Evolutionary conservation across 2,797 vertebrate genomes (phyloP).

Genomic region (Antennarius maculatus): DNA sequence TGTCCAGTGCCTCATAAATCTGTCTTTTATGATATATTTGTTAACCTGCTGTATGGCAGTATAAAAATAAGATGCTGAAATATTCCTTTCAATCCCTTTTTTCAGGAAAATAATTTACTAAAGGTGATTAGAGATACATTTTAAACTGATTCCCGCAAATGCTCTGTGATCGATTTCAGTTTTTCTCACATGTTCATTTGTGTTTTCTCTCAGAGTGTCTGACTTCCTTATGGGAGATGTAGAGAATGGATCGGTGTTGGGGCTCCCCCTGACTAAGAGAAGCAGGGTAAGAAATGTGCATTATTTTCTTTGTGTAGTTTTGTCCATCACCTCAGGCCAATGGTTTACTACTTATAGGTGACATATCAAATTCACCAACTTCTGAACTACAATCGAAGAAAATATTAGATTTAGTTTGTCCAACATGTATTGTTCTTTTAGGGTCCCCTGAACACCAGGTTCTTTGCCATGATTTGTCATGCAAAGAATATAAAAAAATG

Average conservation of each 20-base stretch:
- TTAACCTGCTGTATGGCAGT: not conserved
- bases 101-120: not conserved
- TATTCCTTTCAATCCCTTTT: not conserved
- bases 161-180: not conserved
- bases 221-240: conserved; percentile 99
- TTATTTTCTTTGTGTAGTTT: not conserved
- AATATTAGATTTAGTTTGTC: not conserved
- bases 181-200: not conserved
- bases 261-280: conserved; percentile 90
- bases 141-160: not conserved
- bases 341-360: too few species aligned
- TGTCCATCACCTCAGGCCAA: not conserved
- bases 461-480: conserved; percentile 29
- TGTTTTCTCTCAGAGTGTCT: conserved; percentile 88
- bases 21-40: not conserved
- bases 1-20: not conserved
- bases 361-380: not conserved
- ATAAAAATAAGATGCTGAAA: not conserved
- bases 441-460: conserved; percentile 5
- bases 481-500: conserved; percentile 20
- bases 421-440: conserved; percentile 9
- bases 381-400: not conserved
- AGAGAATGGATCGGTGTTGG: conserved; percentile 92
- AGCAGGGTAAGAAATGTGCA: conserved; percentile 85
- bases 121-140: not conserved